A percentile compares a stretch with the other conserved stretches of the same genome.
These are phyloP conservation scores for Pseudorhombus dupliciocellatus DNA, from an alignment of 2,113 vertebrate genomes.

Conservation along the genomic window DNA sequence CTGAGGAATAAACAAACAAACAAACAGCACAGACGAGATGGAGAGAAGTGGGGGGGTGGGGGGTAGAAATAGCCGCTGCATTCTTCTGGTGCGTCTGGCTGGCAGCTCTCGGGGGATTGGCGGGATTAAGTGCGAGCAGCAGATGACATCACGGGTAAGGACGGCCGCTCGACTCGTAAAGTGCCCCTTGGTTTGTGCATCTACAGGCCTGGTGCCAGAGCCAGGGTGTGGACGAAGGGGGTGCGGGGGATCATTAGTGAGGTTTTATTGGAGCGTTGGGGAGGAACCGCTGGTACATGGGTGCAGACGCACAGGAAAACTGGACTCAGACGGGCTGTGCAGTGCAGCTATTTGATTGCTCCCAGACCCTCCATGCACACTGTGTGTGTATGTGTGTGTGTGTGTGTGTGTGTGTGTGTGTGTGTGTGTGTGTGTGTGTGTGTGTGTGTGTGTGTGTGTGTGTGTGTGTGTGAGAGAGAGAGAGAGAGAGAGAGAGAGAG, in stretches of 20 bases:
- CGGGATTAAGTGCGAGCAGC: conserved; percentile 68
- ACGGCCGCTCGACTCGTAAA: conserved; percentile 74
- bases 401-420: conserved; percentile 19
- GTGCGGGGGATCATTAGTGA: conserved; percentile 77
- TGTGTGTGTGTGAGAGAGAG: too few species aligned
- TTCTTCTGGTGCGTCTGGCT: conserved; percentile 54
- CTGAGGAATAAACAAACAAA: conserved; percentile 62
- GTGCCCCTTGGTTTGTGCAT: conserved; percentile 71
- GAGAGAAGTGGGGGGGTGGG: neutral
- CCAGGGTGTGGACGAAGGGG: conserved; percentile 67
- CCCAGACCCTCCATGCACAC: conserved; percentile 70
- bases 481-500: too few species aligned
- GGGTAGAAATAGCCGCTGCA: conserved; percentile 44
- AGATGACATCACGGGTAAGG: conserved; percentile 77
- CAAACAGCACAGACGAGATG: conserved; percentile 30
- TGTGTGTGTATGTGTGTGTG: conserved; percentile 21
- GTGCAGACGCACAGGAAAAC: conserved; percentile 79
- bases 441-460: too few species aligned
- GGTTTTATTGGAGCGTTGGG: conserved; percentile 79
- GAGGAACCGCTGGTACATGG: conserved; percentile 73
- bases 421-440: neutral
- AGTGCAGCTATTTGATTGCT: conserved; percentile 78
- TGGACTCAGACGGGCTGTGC: conserved; percentile 70
- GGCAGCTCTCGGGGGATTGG: conserved; percentile 64
- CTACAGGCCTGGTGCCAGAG: conserved; percentile 72